These are phyloP conservation scores for Apoderus coryli DNA, from an alignment of 2,888 invertebrate genomes.

Conservation along the genomic window DNA sequence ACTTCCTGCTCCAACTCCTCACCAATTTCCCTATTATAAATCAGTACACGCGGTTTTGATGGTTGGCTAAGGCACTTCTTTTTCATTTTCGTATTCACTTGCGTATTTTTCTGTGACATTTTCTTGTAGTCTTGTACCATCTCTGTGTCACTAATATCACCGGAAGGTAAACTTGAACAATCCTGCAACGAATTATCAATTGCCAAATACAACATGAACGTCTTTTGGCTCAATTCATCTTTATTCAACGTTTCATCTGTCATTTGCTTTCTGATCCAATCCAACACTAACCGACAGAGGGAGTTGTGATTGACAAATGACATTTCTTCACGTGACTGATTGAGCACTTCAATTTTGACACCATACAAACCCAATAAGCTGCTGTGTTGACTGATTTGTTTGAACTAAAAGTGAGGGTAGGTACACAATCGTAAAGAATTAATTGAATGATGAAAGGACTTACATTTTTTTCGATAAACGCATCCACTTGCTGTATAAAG, in stretches of 20 bases:
- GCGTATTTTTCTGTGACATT: slow-evolving; percentile 30
- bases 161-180: slow-evolving; percentile 55
- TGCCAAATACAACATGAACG: slow-evolving; percentile 62
- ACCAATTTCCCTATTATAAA: slow-evolving; percentile 42
- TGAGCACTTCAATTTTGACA: slow-evolving; percentile 58
- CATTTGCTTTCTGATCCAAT: slow-evolving; percentile 42
- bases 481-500: slow-evolving; percentile 51
- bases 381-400: slow-evolving; percentile 46
- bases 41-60: slow-evolving; percentile 45
- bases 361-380: slow-evolving; percentile 50
- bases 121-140: slow-evolving; percentile 64
- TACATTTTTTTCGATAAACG: slow-evolving; percentile 54
- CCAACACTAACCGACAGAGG: slow-evolving; percentile 46
- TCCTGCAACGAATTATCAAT: slow-evolving; percentile 63
- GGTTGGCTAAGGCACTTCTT: slow-evolving; percentile 39
- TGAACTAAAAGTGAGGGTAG: slow-evolving; percentile 38
- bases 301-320: slow-evolving; percentile 41
- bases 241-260: slow-evolving; percentile 28
- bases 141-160: slow-evolving; percentile 52
- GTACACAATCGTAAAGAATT: slow-evolving; percentile 3
- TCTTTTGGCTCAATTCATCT: slow-evolving; percentile 42
- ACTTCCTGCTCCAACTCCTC: slow-evolving; percentile 34
- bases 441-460: slow-evolving; percentile 21
- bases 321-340: slow-evolving; percentile 55
- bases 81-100: slow-evolving; percentile 28